phyloP scores from a whole-genome alignment of 2,888 invertebrate species.

The Hirtodrosophila histrioides region DNA sequence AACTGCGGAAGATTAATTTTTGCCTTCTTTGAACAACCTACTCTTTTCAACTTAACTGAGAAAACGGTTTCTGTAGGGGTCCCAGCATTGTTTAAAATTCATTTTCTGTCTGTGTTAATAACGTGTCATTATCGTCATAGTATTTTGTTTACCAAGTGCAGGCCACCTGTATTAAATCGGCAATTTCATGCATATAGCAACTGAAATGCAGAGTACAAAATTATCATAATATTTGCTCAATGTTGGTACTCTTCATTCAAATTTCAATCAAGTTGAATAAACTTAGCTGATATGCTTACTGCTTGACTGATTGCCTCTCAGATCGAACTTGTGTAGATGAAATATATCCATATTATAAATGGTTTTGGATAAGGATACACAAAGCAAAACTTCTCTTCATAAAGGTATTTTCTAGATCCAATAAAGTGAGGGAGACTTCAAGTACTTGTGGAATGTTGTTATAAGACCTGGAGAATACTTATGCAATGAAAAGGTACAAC shows the following conservation, averaged over 20 bases:
- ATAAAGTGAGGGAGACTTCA: too few species aligned
- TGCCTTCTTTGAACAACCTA: constrained; percentile 29
- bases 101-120: constrained; percentile 60
- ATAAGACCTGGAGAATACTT: too few species aligned
- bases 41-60: constrained; percentile 30
- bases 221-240: constrained; percentile 33
- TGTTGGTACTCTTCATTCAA: constrained; percentile 2
- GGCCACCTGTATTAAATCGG: constrained; percentile 36
- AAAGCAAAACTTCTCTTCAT: too few species aligned
- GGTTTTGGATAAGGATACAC: too few species aligned
- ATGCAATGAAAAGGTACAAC: too few species aligned
- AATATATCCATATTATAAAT: too few species aligned
- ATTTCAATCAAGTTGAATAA: neutral
- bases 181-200: constrained; percentile 23
- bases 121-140: constrained; percentile 79
- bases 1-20: constrained; percentile 70
- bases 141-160: constrained; percentile 70
- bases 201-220: constrained; percentile 19
- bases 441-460: too few species aligned
- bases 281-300: too few species aligned
- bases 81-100: constrained; percentile 68
- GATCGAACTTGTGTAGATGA: too few species aligned
- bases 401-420: too few species aligned
- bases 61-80: constrained; percentile 39
- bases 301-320: too few species aligned